Conservation (phyloP, 2,888 invertebrate genomes). For the Lucinisca nassula region DNA sequence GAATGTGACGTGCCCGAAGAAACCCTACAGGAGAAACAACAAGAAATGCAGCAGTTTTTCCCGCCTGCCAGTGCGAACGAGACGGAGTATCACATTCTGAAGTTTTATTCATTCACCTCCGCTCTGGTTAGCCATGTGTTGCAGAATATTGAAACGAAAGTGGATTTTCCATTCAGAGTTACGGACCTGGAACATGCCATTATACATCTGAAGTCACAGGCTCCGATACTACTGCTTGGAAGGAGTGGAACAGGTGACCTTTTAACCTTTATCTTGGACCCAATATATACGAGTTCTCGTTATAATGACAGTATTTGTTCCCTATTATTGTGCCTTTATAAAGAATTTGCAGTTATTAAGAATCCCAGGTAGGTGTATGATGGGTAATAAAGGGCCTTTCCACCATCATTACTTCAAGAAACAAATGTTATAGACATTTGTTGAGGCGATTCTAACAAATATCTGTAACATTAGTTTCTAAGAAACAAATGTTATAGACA, state of each 20-base stretch:
- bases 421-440: no score
- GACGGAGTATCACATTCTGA: conserved; percentile 84
- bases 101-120: conserved; percentile 83
- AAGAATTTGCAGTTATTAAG: no score
- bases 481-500: no score
- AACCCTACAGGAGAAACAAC: conserved; percentile 22
- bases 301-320: no score
- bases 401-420: no score
- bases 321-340: no score
- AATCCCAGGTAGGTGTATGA: no score
- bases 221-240: conserved; percentile 83
- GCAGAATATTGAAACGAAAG: conserved; percentile 76
- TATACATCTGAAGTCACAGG: conserved; percentile 76
- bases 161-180: conserved; percentile 85
- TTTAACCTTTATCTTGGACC: no score
- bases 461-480: no score
- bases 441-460: no score
- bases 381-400: no score
- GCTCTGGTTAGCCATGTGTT: conserved; percentile 79
- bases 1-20: conserved; percentile 70
- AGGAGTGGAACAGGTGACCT: conserved; percentile 84
- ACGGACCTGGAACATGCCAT: conserved; percentile 84
- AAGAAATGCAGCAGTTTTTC: conserved; percentile 69
- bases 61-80: conserved; percentile 83
- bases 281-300: no score